Base-by-base conservation (phyloP, 2,888 invertebrate genomes). In the Leucoma salicis region DNA sequence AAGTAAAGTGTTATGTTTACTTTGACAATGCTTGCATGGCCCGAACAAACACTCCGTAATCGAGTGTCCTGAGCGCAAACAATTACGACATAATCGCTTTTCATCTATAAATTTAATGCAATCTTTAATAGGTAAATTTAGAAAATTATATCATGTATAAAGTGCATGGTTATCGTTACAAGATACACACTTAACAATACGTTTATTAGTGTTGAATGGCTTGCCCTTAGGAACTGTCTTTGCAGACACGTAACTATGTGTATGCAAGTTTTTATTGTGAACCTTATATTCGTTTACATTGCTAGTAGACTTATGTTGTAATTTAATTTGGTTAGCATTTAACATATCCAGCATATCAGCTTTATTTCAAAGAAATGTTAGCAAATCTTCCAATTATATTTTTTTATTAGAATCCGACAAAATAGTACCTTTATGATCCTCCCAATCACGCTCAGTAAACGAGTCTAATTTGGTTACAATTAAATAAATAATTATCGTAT, bases 41-140 rank as follows among this genome's bases (percentile, higher is more conserved):
- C 41, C 41, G 10, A 42, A 32, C n/a, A 2, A 3, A 8, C 37
- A 42, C 7, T 42, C 34, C 0, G 27, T 8, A 3, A 36, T 7
- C 15, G 24, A 1, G 18, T 42, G 36, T 14, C 36, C 36, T 13
- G 36, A 2, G 7, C 42, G 37, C 24, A 42, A 29, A 31, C 38
- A 42, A 28, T 42, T 42, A 10, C n/a, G 3, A 35, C 42, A 34
- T 10, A 42, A 12, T 2, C 38, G 15, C 10, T 32, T 32, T 10
- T 10, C 14, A 3, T 21, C 24, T 2, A 38, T n/a, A 1, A 48
- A 13, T 18, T n/a, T 13, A 8, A 4, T 3, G 14, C 41, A 31
- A 14, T 41, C 38, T 36, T 31, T 14, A 0, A 41, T 25, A 0
- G 32, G 12, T 18, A 46, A 8, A 33, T 42, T 42, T 13, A 46